A percentile compares a stretch with the other conserved stretches of the same genome.
Conservation (phyloP, 2,888 invertebrate genomes). For the Lasioglossum vierecki region DNA sequence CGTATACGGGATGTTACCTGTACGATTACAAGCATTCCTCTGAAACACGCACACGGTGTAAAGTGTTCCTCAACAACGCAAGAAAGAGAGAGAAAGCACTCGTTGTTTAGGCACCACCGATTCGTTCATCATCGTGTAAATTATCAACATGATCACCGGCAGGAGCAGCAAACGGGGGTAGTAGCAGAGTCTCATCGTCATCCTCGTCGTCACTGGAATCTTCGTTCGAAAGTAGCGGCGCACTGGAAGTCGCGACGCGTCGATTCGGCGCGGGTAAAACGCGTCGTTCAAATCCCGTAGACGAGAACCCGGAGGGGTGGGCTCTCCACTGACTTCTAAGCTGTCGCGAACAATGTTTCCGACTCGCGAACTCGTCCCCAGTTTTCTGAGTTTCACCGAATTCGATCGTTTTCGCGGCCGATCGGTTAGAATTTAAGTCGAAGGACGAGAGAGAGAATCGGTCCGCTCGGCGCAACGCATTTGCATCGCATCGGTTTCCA, state of each 20-base stretch:
- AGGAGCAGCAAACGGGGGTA: conserved; percentile 34
- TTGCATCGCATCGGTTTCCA: conserved; percentile 69
- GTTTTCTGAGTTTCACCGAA: neutral
- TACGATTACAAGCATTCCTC: neutral
- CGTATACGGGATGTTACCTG: neutral
- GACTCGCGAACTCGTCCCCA: neutral
- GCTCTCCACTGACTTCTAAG: conserved; percentile 5
- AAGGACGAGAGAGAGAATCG: conserved; percentile 26
- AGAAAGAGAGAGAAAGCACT: neutral
- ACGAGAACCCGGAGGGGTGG: neutral
- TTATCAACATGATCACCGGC: conserved; percentile 6
- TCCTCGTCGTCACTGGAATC: neutral
- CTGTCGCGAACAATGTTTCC: neutral
- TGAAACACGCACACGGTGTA: neutral
- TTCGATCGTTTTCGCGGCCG: neutral
- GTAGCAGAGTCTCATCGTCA: neutral
- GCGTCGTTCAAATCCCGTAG: conserved; percentile 4
- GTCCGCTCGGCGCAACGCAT: conserved; percentile 32
- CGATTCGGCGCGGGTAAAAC: conserved; percentile 14
- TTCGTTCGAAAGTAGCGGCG: conserved; percentile 14
- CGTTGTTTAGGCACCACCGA: neutral
- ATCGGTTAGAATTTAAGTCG: neutral
- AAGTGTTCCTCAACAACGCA: neutral
- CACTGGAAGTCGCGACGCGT: conserved; percentile 26
- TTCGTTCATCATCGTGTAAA: neutral